Evolutionary conservation across 2,888 invertebrate genomes (phyloP).

Genomic region (Parnassius glacialis): DNA sequence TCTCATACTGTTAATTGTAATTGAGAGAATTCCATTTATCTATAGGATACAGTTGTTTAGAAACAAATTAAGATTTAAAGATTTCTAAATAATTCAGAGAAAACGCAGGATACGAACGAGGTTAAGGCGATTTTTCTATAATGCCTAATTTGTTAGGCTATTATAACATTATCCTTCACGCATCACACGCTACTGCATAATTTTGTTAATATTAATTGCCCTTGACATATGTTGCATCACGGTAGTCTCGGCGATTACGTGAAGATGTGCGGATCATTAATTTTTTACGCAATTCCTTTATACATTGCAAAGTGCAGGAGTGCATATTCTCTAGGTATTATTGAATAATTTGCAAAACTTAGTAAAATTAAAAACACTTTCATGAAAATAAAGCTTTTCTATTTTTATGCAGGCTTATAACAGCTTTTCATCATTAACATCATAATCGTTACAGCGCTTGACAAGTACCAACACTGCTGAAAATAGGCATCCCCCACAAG

Average conservation of each 20-base stretch:
- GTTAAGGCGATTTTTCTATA: constrained; percentile 32
- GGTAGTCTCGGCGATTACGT: constrained; percentile 25
- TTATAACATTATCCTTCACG: constrained; percentile 34
- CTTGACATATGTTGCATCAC: constrained; percentile 24
- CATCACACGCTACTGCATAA: constrained; percentile 25
- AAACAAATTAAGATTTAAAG: constrained; percentile 3
- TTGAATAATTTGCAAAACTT: too few relatives aligned
- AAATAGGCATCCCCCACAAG: too few relatives aligned
- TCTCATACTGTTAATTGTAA: too few relatives aligned
- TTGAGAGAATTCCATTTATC: background rate
- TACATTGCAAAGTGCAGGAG: too few relatives aligned
- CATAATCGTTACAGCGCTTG: too few relatives aligned
- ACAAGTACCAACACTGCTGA: too few relatives aligned
- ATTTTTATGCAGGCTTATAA: too few relatives aligned
- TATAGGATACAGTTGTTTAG: background rate
- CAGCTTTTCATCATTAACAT: too few relatives aligned
- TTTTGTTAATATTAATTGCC: constrained; percentile 25
- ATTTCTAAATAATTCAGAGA: constrained; percentile 33
- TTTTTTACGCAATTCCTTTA: too few relatives aligned
- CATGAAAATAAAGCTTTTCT: too few relatives aligned
- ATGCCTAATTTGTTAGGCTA: constrained; percentile 26
- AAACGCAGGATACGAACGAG: constrained; percentile 39
- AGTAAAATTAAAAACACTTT: too few relatives aligned
- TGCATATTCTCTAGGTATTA: too few relatives aligned
- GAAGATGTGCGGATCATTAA: background rate